Evolutionary conservation across 2,888 invertebrate genomes (phyloP).

Genomic region (Zygothrica quintamaculata): DNA sequence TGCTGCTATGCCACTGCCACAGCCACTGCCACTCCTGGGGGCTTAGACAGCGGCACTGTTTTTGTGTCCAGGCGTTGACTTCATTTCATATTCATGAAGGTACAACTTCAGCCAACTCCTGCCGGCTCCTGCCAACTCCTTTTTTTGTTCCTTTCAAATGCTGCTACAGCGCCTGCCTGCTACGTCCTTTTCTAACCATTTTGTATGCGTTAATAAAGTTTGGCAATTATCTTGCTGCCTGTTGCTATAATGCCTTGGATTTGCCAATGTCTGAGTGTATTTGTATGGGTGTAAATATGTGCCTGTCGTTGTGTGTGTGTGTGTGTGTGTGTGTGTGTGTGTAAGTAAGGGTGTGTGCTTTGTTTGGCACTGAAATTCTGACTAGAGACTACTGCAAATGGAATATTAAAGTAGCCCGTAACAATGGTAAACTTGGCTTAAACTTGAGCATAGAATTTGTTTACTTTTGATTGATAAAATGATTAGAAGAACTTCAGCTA

Average conservation of each 20-base stretch:
- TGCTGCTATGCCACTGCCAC: no score
- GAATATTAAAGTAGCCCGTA: conserved; percentile 10
- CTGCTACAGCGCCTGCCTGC: conserved; percentile 6
- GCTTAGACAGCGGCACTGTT: conserved; percentile 18
- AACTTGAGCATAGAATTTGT: background rate
- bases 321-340: conserved; percentile 2
- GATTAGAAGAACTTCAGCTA: background rate
- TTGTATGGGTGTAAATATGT: background rate
- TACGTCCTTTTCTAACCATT: conserved; percentile 6
- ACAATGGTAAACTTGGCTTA: background rate
- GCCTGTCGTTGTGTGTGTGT: background rate
- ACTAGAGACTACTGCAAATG: conserved; percentile 12
- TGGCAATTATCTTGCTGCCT: conserved; percentile 76
- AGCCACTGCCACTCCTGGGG: conserved; percentile 4
- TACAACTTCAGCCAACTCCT: conserved; percentile 47
- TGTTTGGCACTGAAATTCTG: no score
- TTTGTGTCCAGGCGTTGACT: conserved; percentile 37
- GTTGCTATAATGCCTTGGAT: conserved; percentile 58
- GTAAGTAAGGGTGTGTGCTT: conserved; percentile 22
- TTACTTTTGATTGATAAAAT: background rate
- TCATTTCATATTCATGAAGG: conserved; percentile 75
- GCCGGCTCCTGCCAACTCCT: no score
- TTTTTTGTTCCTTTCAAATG: conserved; percentile 24
- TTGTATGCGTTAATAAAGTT: conserved; percentile 71
- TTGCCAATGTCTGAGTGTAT: conserved; percentile 9